Evolutionary conservation across 2,888 invertebrate species (phyloP).

Genomic region (Syritta pipiens): DNA sequence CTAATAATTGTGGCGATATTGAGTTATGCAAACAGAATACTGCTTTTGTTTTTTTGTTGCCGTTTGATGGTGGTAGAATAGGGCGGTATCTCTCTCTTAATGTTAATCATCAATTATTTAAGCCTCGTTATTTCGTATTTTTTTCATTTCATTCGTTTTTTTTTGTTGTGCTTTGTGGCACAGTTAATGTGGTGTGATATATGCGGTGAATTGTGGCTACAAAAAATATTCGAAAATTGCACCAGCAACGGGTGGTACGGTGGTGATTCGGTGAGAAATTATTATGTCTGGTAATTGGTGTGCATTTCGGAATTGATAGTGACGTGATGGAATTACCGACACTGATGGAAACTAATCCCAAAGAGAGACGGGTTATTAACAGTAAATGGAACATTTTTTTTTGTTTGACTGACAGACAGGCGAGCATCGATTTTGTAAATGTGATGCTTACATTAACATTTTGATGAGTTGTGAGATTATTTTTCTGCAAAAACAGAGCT

Average conservation of each 20-base stretch:
- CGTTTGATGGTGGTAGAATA: background rate
- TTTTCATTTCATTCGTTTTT: conserved; percentile 12
- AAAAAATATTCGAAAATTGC: conserved; percentile 17
- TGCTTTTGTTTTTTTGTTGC: background rate
- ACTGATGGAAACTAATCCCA: too few relatives aligned
- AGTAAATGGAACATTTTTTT: too few relatives aligned
- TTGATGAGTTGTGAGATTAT: too few relatives aligned
- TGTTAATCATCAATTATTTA: conserved; percentile 22
- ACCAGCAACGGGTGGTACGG: background rate
- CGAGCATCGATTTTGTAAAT: too few relatives aligned
- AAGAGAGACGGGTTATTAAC: too few relatives aligned
- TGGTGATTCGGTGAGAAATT: background rate
- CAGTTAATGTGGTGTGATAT: conserved; percentile 8
- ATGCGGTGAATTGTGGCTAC: conserved; percentile 32
- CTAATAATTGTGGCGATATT: too few relatives aligned
- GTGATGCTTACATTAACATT: too few relatives aligned
- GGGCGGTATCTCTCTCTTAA: conserved; percentile 7
- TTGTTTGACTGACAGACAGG: too few relatives aligned
- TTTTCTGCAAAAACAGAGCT: too few relatives aligned
- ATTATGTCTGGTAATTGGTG: background rate
- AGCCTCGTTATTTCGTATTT: conserved; percentile 2
- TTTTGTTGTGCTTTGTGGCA: background rate
- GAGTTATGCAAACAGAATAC: too few relatives aligned
- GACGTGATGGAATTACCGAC: background rate
- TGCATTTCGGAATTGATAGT: conserved; percentile 1